Base-by-base conservation (phyloP, 2,797 vertebrate species). In the Mormyrops attenuatus region DNA sequence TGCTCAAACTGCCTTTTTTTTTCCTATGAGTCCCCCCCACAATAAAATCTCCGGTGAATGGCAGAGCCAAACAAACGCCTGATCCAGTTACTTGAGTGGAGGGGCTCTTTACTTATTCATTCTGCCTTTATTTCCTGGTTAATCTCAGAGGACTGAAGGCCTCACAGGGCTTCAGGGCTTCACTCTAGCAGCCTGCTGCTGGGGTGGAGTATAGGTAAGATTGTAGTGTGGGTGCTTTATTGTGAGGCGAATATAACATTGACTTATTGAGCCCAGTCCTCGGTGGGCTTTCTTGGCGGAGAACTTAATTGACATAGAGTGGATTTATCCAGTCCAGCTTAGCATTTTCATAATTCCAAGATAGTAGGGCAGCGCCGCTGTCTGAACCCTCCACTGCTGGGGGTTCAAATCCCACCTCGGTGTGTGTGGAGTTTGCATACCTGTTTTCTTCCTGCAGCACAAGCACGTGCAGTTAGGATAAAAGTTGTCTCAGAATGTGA, bases 21-120 rank as follows among this genome's bases (percentile, higher is more conserved):
- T n/a, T 87, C n/a, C 82, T 13, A 85, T 22, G 49, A 87, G 26
- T 60, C 50, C 63, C 22, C 20, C 26, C 87, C 77, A 44, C 22
- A 89, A 87, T 90, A 69, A 91, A 90, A 91, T 86, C 90, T 89
- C 89, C 89, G 52, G 90, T 89, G 15, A 41, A 52, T 50, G 87
- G 30, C 85, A 60, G 53, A 55, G 52, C 89, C 89, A 91, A 89
- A 26, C 85, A 87, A 69, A 38, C 88, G 88, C 89, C 91, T 84
- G 87, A 89, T 89, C 88, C 44, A 53, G 89, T 88, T 88, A 88
- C 63, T 11, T 38, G 34, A 66, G 88, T 88, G 86, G 87, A 88
- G 89, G 53, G 53, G 53, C 60, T 49, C 52, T 22, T 52, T 53
- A 60, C 30, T 47, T 87, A 57, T 88, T 88, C 38, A 88, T 80